Conservation (phyloP, 2,797 vertebrate genomes). For the Rhinella marina region DNA sequence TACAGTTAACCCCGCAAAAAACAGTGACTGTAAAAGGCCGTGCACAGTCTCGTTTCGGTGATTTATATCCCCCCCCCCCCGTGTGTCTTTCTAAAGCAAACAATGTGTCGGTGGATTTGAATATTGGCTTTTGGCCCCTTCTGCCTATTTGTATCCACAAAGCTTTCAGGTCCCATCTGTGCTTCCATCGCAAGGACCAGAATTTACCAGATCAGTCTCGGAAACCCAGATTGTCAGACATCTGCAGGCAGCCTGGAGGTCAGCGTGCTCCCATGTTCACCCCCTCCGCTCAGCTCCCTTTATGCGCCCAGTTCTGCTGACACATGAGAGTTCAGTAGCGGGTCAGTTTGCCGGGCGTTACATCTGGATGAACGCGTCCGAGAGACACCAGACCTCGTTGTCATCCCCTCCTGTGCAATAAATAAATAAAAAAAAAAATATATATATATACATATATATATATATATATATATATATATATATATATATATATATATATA, state of each 20-base stretch:
- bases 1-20: too few relatives aligned
- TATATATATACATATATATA: too few relatives aligned
- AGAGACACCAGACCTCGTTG: background rate
- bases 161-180: constrained; percentile 48
- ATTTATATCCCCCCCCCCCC: background rate
- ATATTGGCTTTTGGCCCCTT: constrained; percentile 4
- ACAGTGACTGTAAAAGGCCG: too few relatives aligned
- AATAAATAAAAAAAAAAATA: background rate
- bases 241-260: constrained; percentile 52
- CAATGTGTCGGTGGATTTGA: background rate
- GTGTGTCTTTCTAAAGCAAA: background rate
- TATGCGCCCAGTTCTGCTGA: constrained; percentile 36
- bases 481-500: background rate
- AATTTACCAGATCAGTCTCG: constrained; percentile 42
- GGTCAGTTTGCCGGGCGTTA: constrained; percentile 29
- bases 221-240: constrained; percentile 52
- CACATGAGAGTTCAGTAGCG: constrained; percentile 42
- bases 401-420: background rate
- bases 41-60: background rate
- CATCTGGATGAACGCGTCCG: background rate
- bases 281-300: constrained; percentile 28
- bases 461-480: too few relatives aligned
- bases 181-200: constrained; percentile 41
- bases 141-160: constrained; percentile 8
- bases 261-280: constrained; percentile 12